A percentile compares a stretch with the other conserved stretches of the same genome.
These are phyloP conservation scores for Ecliptopera silaceata DNA, from an alignment of 2,888 invertebrate species.

Conservation along the genomic window DNA sequence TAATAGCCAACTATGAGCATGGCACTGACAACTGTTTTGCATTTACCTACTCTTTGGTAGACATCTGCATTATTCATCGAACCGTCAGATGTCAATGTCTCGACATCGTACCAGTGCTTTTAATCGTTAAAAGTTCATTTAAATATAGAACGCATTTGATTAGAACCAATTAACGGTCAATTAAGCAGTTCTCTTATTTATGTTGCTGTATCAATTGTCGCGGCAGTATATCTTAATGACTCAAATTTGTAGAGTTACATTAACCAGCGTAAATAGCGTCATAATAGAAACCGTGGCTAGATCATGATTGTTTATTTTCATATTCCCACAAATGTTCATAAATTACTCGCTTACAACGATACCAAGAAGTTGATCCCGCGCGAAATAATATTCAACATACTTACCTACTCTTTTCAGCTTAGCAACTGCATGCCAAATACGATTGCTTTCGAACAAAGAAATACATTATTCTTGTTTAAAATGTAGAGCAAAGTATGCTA, in stretches of 20 bases:
- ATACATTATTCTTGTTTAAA: conserved; percentile 56
- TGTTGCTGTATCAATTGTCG: conserved; percentile 68
- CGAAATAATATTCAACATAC: conserved; percentile 25
- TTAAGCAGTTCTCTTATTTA: conserved; percentile 74
- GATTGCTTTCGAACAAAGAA: conserved; percentile 16
- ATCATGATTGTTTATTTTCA: background rate
- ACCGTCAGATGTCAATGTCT: conserved; percentile 20
- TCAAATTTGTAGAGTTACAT: conserved; percentile 57
- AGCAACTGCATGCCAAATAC: conserved; percentile 20
- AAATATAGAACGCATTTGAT: conserved; percentile 82
- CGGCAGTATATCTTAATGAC: conserved; percentile 59
- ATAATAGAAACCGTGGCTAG: background rate
- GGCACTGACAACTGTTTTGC: conserved; percentile 13
- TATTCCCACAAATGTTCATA: background rate
- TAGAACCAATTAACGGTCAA: conserved; percentile 79
- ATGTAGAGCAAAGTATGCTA: conserved; percentile 36
- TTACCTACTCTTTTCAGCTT: too few species aligned
- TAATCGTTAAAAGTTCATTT: conserved; percentile 76
- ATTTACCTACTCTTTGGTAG: conserved; percentile 20
- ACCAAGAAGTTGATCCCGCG: conserved; percentile 20
- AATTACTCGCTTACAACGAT: background rate
- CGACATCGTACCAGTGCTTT: conserved; percentile 38
- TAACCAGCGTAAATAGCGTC: conserved; percentile 15
- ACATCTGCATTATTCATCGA: conserved; percentile 8
- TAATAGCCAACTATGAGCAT: conserved; percentile 27